These are phyloP conservation scores for Plusia festucae DNA, from an alignment of 2,888 invertebrate species.

Conservation along the genomic window DNA sequence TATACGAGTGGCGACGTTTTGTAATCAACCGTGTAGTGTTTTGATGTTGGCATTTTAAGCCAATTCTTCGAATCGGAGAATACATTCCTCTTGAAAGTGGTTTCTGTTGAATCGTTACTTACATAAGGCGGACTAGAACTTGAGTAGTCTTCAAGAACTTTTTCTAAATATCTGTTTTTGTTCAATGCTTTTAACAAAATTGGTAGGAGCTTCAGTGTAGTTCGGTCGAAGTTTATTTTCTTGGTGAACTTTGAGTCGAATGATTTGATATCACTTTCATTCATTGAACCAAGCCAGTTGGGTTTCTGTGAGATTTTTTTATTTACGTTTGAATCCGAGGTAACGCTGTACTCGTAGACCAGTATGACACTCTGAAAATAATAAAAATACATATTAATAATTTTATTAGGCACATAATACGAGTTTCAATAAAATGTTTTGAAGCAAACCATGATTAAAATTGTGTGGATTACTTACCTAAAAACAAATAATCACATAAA, in stretches of 20 bases:
- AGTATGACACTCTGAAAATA: constrained; percentile 79
- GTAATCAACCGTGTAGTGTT: constrained; percentile 69
- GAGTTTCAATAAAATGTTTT: background rate
- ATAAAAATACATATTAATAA: constrained; percentile 26
- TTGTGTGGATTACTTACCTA: too few relatives aligned
- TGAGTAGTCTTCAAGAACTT: constrained; percentile 69
- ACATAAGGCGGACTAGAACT: constrained; percentile 62
- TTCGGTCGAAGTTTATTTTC: constrained; percentile 68
- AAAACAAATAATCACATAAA: too few relatives aligned
- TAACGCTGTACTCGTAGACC: constrained; percentile 76
- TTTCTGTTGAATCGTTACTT: constrained; percentile 63
- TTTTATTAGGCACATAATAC: too few relatives aligned
- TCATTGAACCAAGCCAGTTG: constrained; percentile 73
- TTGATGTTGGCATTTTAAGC: constrained; percentile 68
- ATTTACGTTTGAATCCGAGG: constrained; percentile 57
- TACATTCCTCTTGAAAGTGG: constrained; percentile 65
- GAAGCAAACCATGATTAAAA: too few relatives aligned
- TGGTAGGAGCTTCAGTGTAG: constrained; percentile 74
- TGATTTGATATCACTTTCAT: constrained; percentile 65
- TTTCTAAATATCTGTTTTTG: constrained; percentile 71
- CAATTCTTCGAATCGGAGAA: constrained; percentile 68
- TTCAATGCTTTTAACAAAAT: constrained; percentile 76
- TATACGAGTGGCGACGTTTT: constrained; percentile 73
- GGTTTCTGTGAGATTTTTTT: constrained; percentile 55
- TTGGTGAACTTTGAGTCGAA: constrained; percentile 67